Evolutionary conservation across 1,140 invertebrate genomes (phyloP).

Genomic region (Drosophila auraria): DNA sequence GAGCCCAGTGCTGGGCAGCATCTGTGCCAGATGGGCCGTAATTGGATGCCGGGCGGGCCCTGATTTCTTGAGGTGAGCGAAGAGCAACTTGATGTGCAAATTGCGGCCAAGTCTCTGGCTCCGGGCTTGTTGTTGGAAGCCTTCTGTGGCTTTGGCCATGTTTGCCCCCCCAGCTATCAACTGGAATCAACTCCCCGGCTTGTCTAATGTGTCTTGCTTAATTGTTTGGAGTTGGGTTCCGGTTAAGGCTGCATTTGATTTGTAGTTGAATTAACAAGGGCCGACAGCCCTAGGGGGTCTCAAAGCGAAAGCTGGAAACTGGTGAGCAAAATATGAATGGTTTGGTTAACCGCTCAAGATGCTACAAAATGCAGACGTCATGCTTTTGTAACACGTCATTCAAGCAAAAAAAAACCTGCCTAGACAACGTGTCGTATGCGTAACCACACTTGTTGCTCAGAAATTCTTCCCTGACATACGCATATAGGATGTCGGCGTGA

Average conservation of each 20-base stretch:
- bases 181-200: slow-evolving; percentile 20
- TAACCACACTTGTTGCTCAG: slow-evolving; percentile 10
- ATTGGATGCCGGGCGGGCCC: slow-evolving; percentile 58
- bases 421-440: slow-evolving; percentile 11
- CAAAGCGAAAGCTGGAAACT: neutral
- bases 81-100: slow-evolving; percentile 56
- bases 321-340: slow-evolving; percentile 1
- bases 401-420: neutral
- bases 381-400: neutral
- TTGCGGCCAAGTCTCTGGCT: slow-evolving; percentile 45
- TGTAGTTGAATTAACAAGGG: slow-evolving; percentile 27
- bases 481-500: neutral
- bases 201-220: slow-evolving; percentile 35
- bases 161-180: slow-evolving; percentile 33
- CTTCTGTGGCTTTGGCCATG: slow-evolving; percentile 46
- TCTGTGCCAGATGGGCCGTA: slow-evolving; percentile 67
- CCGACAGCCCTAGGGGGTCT: neutral
- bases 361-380: neutral
- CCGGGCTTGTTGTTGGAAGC: slow-evolving; percentile 9
- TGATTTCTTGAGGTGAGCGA: slow-evolving; percentile 45
- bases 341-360: neutral
- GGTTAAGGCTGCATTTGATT: slow-evolving; percentile 18
- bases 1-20: slow-evolving; percentile 23
- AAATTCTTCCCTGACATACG: neutral
- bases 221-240: slow-evolving; percentile 28